Percentiles rank a stretch among this genome's conserved stretches.
Evolutionary conservation across 2,113 vertebrate genomes (phyloP).

Genomic region (Hippotragus niger): DNA sequence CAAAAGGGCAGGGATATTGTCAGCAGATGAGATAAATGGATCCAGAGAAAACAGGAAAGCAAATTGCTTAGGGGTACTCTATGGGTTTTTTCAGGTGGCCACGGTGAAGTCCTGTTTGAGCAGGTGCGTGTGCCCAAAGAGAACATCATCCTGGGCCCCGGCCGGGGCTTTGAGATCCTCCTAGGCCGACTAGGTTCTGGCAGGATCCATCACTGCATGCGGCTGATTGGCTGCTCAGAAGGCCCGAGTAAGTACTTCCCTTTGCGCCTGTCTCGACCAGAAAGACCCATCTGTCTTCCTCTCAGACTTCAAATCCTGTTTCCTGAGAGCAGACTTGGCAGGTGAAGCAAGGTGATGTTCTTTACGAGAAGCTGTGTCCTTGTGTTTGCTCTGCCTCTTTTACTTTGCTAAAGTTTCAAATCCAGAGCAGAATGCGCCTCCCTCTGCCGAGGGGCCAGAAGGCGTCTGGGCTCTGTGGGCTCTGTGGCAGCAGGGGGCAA

Average conservation of each 20-base stretch:
- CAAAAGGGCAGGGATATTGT: neutral
- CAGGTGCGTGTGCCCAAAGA: constrained; percentile 74
- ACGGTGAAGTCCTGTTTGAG: constrained; percentile 74
- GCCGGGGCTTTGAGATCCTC: constrained; percentile 76
- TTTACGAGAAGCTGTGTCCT: neutral
- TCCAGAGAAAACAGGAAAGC: too few relatives aligned
- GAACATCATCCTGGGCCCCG: constrained; percentile 74
- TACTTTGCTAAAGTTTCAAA: neutral
- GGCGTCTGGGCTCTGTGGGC: too few relatives aligned
- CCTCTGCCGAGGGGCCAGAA: neutral
- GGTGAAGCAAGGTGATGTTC: neutral
- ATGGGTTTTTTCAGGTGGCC: constrained; percentile 70
- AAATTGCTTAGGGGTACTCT: fast-evolving
- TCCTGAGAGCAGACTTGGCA: neutral
- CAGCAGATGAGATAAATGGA: neutral
- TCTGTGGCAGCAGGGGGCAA: neutral
- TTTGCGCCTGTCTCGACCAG: fast-evolving
- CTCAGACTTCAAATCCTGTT: neutral
- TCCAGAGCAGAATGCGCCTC: neutral
- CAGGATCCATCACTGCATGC: constrained; percentile 79
- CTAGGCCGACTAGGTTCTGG: constrained; percentile 76
- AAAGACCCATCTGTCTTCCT: neutral
- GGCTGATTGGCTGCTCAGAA: constrained; percentile 73
- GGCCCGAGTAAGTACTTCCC: constrained; percentile 63
- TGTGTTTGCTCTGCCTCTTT: neutral